Percentiles rank a stretch among this genome's conserved stretches.
Conservation (phyloP, 2,797 vertebrate genomes). For the Knipowitschia caucasica region DNA sequence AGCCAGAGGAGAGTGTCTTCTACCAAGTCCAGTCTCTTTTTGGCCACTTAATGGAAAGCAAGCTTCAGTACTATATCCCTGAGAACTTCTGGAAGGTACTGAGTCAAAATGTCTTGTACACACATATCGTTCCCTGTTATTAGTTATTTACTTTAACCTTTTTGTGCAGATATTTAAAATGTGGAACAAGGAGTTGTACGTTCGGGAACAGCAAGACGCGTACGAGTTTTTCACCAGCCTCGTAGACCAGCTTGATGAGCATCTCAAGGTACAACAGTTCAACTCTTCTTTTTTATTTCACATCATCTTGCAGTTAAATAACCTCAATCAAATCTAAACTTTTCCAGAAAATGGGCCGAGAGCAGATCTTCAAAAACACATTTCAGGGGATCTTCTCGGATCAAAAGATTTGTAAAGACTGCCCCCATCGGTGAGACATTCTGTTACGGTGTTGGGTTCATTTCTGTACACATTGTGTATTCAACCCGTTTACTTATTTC, state of each 20-base stretch:
- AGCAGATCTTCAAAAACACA: constrained; percentile 98
- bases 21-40: constrained; percentile 98
- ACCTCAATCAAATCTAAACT: neutral
- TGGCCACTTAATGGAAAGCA: constrained; percentile 98
- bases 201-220: constrained; percentile 96
- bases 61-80: constrained; percentile 95
- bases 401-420: constrained; percentile 99
- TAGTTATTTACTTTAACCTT: neutral
- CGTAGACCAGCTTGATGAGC: constrained; percentile 97
- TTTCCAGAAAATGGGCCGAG: constrained; percentile 93
- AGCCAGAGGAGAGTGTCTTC: constrained; percentile 97
- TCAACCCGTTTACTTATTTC: neutral
- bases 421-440: constrained; percentile 88
- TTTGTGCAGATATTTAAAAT: constrained; percentile 93
- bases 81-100: constrained; percentile 99
- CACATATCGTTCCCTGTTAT: neutral
- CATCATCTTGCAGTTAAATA: neutral
- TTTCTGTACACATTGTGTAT: neutral
- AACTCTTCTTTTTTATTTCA: neutral
- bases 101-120: neutral
- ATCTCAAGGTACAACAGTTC: constrained; percentile 94
- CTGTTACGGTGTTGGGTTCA: rapidly evolving
- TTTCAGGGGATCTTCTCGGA: constrained; percentile 99
- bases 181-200: constrained; percentile 98
- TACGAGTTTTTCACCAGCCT: constrained; percentile 99